Conservation (phyloP, 2,797 vertebrate genomes). For the Betta splendens region DNA sequence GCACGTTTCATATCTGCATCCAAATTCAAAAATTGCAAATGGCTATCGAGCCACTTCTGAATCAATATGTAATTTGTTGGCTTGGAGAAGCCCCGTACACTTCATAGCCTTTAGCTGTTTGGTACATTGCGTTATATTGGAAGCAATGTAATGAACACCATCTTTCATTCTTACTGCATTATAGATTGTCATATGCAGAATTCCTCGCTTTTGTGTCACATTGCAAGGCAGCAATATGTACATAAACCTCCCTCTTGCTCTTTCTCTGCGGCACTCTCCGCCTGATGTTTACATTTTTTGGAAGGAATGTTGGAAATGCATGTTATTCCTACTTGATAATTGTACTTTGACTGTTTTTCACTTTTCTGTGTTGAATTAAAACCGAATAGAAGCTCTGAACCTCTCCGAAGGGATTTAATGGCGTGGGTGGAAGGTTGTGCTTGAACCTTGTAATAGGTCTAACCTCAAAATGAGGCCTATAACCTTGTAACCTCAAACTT, state of each 20-base stretch:
- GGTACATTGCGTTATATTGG: conserved; percentile 68
- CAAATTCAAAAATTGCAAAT: conserved; percentile 72
- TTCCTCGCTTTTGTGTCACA: conserved; percentile 16
- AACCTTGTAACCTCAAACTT: conserved; percentile 38
- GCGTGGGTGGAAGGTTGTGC: neutral
- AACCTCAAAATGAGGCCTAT: conserved; percentile 43
- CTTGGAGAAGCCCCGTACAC: conserved; percentile 48
- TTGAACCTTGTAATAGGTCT: conserved; percentile 31
- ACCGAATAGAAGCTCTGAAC: conserved; percentile 46
- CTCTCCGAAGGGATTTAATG: conserved; percentile 12
- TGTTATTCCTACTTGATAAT: conserved; percentile 53
- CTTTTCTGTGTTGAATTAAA: conserved; percentile 60
- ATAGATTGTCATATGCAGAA: conserved; percentile 65
- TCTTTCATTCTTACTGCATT: conserved; percentile 68
- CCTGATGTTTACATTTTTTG: conserved; percentile 71
- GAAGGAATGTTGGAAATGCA: conserved; percentile 58
- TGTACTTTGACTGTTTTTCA: conserved; percentile 35
- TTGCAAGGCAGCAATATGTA: conserved; percentile 47
- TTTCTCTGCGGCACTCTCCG: conserved; percentile 26
- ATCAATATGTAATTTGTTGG: conserved; percentile 79
- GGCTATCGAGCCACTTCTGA: conserved; percentile 65
- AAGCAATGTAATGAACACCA: conserved; percentile 72
- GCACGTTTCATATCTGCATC: conserved; percentile 67
- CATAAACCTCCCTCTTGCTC: conserved; percentile 29
- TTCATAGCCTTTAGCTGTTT: conserved; percentile 69